Conservation (phyloP, 2,113 vertebrate species). For the Cavia porcellus region DNA sequence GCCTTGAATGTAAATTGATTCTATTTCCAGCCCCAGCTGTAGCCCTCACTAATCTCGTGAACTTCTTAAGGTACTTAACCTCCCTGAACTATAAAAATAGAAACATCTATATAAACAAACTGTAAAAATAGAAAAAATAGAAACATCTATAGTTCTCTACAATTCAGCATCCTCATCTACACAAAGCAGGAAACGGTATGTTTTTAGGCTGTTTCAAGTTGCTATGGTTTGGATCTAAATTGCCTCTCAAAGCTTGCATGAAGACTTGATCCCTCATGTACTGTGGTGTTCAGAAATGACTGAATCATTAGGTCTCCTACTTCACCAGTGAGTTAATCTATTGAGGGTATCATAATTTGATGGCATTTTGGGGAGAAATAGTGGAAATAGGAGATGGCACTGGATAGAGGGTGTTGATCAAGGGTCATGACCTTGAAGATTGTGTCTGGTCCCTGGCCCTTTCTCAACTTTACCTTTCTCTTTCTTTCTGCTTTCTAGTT, state of each 20-base stretch:
- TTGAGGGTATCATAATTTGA: not conserved
- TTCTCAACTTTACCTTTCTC: not conserved
- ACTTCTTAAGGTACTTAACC: not conserved
- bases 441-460: not conserved
- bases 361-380: not conserved
- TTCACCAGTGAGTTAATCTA: not conserved
- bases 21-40: not conserved
- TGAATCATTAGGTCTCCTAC: not conserved
- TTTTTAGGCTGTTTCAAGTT: not conserved
- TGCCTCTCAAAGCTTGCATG: not conserved
- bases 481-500: not conserved
- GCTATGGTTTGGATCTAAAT: not conserved
- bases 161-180: not conserved
- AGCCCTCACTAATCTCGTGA: not conserved
- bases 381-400: not conserved
- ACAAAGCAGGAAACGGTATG: not conserved
- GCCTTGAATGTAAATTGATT: not conserved
- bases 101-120: too few species aligned
- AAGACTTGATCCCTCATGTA: not conserved
- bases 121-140: too few species aligned
- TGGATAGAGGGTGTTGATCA: not conserved
- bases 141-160: not conserved
- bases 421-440: not conserved
- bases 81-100: not conserved
- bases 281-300: not conserved